Conservation (phyloP, 2,888 invertebrate species). For the Caenorhabditis japonica region DNA sequence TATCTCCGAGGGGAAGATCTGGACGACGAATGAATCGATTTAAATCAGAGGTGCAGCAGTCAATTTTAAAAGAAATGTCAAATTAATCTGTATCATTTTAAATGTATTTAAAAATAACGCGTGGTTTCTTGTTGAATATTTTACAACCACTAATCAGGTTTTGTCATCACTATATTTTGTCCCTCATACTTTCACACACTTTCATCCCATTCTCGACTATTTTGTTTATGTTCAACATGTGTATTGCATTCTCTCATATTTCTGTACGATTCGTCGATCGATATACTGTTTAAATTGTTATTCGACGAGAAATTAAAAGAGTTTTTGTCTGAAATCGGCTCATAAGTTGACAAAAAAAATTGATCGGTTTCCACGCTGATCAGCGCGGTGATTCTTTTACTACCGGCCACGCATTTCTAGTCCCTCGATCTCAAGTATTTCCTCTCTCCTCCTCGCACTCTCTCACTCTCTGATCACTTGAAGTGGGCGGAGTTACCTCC, state of each 20-base stretch:
- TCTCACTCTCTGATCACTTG: too few species aligned
- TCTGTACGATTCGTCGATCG: too few species aligned
- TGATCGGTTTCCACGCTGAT: too few species aligned
- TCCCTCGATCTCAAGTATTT: too few species aligned
- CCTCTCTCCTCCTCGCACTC: too few species aligned
- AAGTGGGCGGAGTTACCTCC: too few species aligned
- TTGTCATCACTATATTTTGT: constrained; percentile 10
- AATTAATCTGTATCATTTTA: constrained; percentile 38
- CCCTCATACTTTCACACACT: background rate
- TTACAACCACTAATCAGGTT: constrained; percentile 7
- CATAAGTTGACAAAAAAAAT: too few species aligned
- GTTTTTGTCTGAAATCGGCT: too few species aligned
- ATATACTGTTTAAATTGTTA: too few species aligned
- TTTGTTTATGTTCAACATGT: constrained; percentile 49
- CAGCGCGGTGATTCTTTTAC: too few species aligned
- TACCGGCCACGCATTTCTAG: too few species aligned
- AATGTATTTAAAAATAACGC: constrained; percentile 24
- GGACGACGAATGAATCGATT: constrained; percentile 12
- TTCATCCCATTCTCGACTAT: constrained; percentile 8
- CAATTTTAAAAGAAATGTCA: constrained; percentile 2
- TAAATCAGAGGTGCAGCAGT: constrained; percentile 1
- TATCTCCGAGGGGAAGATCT: constrained; percentile 3
- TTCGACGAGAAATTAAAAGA: too few species aligned
- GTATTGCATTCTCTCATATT: constrained; percentile 26
- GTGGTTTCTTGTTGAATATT: constrained; percentile 32